These are phyloP conservation scores for Cebidichthys violaceus DNA, from an alignment of 2,113 vertebrate genomes.

Conservation along the genomic window DNA sequence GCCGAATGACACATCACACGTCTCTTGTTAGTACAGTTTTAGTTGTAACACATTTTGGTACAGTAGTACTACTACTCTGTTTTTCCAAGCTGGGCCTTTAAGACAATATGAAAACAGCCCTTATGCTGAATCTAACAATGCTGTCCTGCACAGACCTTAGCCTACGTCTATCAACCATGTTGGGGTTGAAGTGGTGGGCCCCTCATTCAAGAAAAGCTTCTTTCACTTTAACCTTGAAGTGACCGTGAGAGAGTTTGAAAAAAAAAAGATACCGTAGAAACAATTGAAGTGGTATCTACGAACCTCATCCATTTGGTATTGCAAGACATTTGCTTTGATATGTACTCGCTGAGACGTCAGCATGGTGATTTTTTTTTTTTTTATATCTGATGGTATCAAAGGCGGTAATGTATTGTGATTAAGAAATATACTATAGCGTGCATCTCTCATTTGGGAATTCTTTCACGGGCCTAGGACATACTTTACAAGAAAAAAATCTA, in stretches of 20 bases:
- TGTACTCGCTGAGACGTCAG: conserved; percentile 44
- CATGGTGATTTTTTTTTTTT: conserved; percentile 55
- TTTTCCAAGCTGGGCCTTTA: conserved; percentile 68
- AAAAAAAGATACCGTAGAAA: conserved; percentile 4
- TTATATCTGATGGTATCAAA: conserved; percentile 48
- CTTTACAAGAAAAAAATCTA: conserved; percentile 42
- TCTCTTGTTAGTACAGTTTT: conserved; percentile 8
- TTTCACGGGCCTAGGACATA: conserved; percentile 55
- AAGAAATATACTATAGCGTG: conserved; percentile 52
- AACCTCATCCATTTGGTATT: conserved; percentile 45
- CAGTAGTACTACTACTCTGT: not conserved
- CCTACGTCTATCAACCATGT: conserved; percentile 40
- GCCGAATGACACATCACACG: not conserved
- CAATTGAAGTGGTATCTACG: conserved; percentile 33
- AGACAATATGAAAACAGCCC: conserved; percentile 71
- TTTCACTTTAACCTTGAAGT: conserved; percentile 41
- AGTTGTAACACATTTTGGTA: conserved; percentile 1
- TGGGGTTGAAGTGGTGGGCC: conserved; percentile 52
- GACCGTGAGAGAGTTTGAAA: conserved; percentile 26
- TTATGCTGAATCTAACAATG: conserved; percentile 69
- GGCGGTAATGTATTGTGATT: conserved; percentile 48
- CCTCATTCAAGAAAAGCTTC: conserved; percentile 48
- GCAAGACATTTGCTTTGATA: conserved; percentile 44
- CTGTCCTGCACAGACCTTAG: conserved; percentile 62
- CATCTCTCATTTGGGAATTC: conserved; percentile 55